Base-by-base conservation (phyloP, 2,113 vertebrate species). In the Leucosticte australis region DNA sequence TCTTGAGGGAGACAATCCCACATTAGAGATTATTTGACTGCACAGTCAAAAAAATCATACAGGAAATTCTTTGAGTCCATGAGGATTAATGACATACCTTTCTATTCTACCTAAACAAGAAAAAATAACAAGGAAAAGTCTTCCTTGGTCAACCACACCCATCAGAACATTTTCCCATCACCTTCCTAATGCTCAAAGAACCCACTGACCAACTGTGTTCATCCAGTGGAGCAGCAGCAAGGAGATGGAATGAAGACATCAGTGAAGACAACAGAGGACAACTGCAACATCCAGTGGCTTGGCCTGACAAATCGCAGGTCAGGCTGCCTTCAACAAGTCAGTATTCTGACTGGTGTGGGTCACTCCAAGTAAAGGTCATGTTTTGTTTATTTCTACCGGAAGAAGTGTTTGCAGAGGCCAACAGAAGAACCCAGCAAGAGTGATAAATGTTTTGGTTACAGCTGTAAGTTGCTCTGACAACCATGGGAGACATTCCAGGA, bases 361-460 rank as follows among this genome's bases (percentile, higher is more conserved):
- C 64, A 64, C 26, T 26, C 78, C 53, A 71, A 67, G 39, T 15
- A 81, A 75, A 83, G 44, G 55, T 52, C 21, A 7, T 30, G 22
- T 60, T 86, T 89, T 81, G 39, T 90, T 90, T 90, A 77, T 77
- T 90, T 81, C 79, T 27, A 11, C 60, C 49, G 39, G 67, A 90
- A 82, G 46, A 77, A 88, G 28, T 6, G 17, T 74, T 64, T 47
- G 37, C 39, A 4, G 31, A 88, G 24, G 42, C 31, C 10, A 7
- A 80, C 6, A 70, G 60, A 78, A 50, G 68, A 93, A 52, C 13
- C 37, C 49, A 64, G 37, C 6, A 71, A 76, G 57, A 78, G 27
- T 39, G 85, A 89, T 8, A 22, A 67, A 83, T 87, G 52, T 93
- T 95, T 92, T 94, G 68, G 68, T 90, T 95, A 78, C 71, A 64